These are phyloP conservation scores for Stenodera caucasica DNA, from an alignment of 2,888 invertebrate genomes.

Conservation along the genomic window DNA sequence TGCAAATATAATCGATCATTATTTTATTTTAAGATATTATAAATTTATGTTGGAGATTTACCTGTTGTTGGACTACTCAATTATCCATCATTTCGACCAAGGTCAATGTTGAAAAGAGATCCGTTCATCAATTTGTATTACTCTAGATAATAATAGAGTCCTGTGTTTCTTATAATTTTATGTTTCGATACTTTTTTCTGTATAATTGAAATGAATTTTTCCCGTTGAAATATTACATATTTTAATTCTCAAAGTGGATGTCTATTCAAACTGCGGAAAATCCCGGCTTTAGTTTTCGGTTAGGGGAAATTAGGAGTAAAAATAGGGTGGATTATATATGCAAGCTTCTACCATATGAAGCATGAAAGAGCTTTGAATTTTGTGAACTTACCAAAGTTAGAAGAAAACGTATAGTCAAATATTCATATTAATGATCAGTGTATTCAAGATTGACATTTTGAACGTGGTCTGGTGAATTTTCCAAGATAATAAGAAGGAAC, in stretches of 20 bases:
- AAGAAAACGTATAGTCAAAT: conserved; percentile 13
- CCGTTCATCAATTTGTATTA: conserved; percentile 4
- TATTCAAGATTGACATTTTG: conserved; percentile 21
- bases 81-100: conserved; percentile 3
- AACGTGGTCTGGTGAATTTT: conserved; percentile 22
- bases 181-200: background rate
- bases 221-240: conserved; percentile 1
- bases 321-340: conserved; percentile 8
- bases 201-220: conserved; percentile 2
- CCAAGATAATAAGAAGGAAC: conserved; percentile 49
- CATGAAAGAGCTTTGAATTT: conserved; percentile 20
- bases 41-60: background rate
- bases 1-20: background rate
- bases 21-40: too few species aligned
- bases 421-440: conserved; percentile 22
- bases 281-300: conserved; percentile 7
- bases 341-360: conserved; percentile 14
- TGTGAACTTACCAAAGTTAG: conserved; percentile 13
- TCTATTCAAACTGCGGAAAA: background rate
- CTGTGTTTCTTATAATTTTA: background rate
- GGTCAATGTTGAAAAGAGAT: background rate
- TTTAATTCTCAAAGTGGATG: conserved; percentile 3
- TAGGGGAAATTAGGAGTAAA: conserved; percentile 9
- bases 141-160: conserved; percentile 3
- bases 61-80: background rate